These are phyloP conservation scores for Cladorhizidae sp. DNA, from an alignment of 37 sponge, comb jelly and placozoan genomes.

Conservation along the genomic window DNA sequence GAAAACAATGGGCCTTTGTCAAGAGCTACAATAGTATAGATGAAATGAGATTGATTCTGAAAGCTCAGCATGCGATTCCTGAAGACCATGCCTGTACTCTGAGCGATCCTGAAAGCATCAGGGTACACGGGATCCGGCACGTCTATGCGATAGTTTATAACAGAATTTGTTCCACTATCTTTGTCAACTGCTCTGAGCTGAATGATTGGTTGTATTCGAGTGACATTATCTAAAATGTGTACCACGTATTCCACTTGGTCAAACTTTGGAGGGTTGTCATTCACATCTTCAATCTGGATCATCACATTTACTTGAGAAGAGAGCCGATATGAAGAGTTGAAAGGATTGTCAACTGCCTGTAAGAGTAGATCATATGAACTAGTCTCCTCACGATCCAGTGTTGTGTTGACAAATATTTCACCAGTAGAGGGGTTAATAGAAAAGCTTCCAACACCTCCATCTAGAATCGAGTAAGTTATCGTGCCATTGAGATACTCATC, in stretches of 20 bases:
- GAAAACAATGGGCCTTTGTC: slow-evolving; percentile 24
- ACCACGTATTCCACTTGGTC: slow-evolving; percentile 1
- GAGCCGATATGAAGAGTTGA: slow-evolving; percentile 15
- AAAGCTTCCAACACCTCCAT: slow-evolving; percentile 26
- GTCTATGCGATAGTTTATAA: slow-evolving; percentile 34
- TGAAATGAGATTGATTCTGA: slow-evolving; percentile 25
- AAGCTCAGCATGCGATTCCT: slow-evolving; percentile 8
- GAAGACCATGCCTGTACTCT: slow-evolving; percentile 34
- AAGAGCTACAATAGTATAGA: slow-evolving; percentile 29
- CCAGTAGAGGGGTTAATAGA: slow-evolving; percentile 33
- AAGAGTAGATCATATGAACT: slow-evolving; percentile 32
- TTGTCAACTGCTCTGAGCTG: slow-evolving; percentile 37
- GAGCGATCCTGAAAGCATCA: slow-evolving; percentile 10
- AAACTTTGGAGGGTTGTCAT: slow-evolving; percentile 61
- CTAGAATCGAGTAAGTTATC: slow-evolving; percentile 41
- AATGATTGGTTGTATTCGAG: slow-evolving; percentile 4
- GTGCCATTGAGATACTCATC: slow-evolving; percentile 53
- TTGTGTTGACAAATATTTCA: slow-evolving; percentile 13
- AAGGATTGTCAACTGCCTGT: slow-evolving; percentile 51
- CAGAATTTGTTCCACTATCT: slow-evolving; percentile 58
- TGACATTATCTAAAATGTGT: slow-evolving; percentile 38
- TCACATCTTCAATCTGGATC: slow-evolving; percentile 43
- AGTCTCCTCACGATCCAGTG: slow-evolving; percentile 41
- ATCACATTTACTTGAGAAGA: slow-evolving; percentile 35
- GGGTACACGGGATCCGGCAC: slow-evolving; percentile 6